Conservation (phyloP, 2,797 vertebrate species). For the Neosalanx taihuensis region DNA sequence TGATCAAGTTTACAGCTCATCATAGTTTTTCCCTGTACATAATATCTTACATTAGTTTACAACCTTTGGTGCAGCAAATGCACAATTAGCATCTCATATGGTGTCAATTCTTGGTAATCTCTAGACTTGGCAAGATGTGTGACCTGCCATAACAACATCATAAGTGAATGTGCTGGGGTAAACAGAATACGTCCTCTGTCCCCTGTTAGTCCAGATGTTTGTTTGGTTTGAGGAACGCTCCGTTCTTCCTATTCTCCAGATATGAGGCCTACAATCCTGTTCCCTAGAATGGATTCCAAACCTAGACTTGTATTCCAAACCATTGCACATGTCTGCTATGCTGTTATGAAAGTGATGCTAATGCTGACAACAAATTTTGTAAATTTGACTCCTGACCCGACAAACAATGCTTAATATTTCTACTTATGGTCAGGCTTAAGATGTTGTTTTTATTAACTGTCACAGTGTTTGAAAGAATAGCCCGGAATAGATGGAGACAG, state of each 20-base stretch:
- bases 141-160: not conserved
- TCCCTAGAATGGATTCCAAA: not conserved
- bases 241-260: not conserved
- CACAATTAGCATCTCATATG: not conserved
- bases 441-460: too few species aligned
- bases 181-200: constrained; percentile 8
- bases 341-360: too few species aligned
- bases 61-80: not conserved
- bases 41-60: not conserved
- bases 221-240: constrained; percentile 15
- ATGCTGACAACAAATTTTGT: not conserved
- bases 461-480: too few species aligned
- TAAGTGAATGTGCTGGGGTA: not conserved
- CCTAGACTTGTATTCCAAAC: not conserved
- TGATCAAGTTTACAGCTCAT: not conserved
- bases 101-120: not conserved
- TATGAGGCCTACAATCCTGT: constrained; percentile 2
- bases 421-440: too few species aligned
- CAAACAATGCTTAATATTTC: too few species aligned
- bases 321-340: constrained; percentile 1
- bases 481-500: not conserved
- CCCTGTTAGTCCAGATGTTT: constrained; percentile 22
- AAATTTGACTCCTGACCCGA: too few species aligned
- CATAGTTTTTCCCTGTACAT: not conserved
- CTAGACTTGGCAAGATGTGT: not conserved